These are phyloP conservation scores for Meda fulgida DNA, from an alignment of 2,797 vertebrate genomes.

Conservation along the genomic window DNA sequence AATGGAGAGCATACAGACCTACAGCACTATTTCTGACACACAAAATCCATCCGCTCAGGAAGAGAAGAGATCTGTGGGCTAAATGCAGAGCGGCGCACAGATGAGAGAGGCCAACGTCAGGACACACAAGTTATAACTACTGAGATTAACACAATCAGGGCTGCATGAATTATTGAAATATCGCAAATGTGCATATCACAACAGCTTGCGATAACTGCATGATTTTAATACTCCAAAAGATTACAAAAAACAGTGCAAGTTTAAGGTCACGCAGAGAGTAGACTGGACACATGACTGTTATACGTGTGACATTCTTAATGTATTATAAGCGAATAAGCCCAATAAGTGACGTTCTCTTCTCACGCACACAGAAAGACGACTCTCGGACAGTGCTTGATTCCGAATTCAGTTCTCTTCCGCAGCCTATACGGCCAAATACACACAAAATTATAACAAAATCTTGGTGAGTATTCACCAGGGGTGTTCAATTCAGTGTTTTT, in stretches of 20 bases:
- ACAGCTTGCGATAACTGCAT: not conserved
- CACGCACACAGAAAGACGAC: not conserved
- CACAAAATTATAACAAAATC: not conserved
- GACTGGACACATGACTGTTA: not conserved
- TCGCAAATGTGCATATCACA: not conserved
- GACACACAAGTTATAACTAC: slow-evolving; percentile 8
- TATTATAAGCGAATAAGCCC: not conserved
- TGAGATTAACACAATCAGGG: not conserved
- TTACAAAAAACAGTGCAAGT: not conserved
- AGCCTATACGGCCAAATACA: not conserved
- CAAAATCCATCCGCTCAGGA: slow-evolving; percentile 26
- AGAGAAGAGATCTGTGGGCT: slow-evolving; percentile 30
- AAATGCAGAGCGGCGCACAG: slow-evolving; percentile 21
- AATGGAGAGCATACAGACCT: not conserved
- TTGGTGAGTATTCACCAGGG: not conserved
- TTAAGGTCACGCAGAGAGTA: not conserved
- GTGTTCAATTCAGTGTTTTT: not conserved
- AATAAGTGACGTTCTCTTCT: not conserved
- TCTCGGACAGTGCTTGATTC: fast-evolving
- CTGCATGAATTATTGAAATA: not conserved
- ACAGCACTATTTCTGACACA: slow-evolving; percentile 25
- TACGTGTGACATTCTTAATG: not conserved
- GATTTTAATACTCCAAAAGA: not conserved
- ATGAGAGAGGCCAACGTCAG: slow-evolving; percentile 29
- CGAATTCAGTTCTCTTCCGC: not conserved